Conservation (phyloP, 2,888 invertebrate species). For the Tetheella fluctuosa region DNA sequence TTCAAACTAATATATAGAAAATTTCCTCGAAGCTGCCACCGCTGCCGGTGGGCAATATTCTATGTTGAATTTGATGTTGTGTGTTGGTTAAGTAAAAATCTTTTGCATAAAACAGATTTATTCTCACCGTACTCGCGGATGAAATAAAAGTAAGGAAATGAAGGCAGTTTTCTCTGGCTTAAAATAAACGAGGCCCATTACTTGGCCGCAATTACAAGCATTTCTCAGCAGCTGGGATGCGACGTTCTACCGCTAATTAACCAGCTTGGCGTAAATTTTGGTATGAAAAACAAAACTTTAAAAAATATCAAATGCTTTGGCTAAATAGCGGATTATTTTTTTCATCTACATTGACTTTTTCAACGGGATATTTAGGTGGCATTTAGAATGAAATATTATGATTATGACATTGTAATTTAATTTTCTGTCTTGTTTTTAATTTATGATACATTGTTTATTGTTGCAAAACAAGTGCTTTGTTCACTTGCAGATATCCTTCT, state of each 20-base stretch:
- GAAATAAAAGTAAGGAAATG: conserved; percentile 56
- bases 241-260: conserved; percentile 66
- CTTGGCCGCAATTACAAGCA: conserved; percentile 69
- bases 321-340: background rate
- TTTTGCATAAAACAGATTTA: background rate
- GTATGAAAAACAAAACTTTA: conserved; percentile 38
- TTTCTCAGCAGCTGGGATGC: conserved; percentile 67
- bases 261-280: conserved; percentile 53
- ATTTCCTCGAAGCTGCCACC: too few species aligned
- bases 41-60: too few species aligned
- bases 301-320: conserved; percentile 1
- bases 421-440: background rate
- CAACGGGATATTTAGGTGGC: background rate
- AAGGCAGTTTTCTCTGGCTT: conserved; percentile 56
- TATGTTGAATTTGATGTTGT: too few species aligned
- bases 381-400: conserved; percentile 2
- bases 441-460: conserved; percentile 7
- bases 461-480: background rate
- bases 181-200: conserved; percentile 71
- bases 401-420: background rate
- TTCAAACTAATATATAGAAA: too few species aligned
- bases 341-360: background rate
- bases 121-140: conserved; percentile 21
- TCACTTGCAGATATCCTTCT: background rate
- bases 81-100: background rate